A percentile compares a stretch with the other conserved stretches of the same genome.
Conservation (phyloP, 2,888 invertebrate genomes). For the Trachelus iudaicus region DNA sequence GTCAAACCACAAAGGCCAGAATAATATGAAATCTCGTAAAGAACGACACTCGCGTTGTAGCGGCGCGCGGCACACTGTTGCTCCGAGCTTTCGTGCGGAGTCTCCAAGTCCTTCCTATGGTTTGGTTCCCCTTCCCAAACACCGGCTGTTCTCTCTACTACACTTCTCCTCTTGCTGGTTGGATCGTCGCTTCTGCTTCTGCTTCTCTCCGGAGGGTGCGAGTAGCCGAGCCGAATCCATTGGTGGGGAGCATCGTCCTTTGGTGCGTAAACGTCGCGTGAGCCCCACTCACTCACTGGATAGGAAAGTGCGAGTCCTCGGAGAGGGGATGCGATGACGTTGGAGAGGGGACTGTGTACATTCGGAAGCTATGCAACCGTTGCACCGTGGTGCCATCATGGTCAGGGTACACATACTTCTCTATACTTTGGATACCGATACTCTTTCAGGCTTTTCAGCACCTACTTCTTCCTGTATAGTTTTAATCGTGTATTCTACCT, state of each 20-base stretch:
- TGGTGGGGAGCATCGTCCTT: conserved; percentile 19
- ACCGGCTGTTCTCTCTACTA: conserved; percentile 8
- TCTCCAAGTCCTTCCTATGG: conserved; percentile 32
- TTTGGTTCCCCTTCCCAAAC: conserved; percentile 28
- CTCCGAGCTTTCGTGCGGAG: conserved; percentile 47
- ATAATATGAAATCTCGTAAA: background rate
- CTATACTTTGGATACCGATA: background rate
- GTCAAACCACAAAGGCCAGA: background rate
- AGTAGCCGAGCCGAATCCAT: background rate
- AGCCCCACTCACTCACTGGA: conserved; percentile 21
- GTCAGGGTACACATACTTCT: background rate
- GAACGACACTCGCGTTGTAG: conserved; percentile 41
- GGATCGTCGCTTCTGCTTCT: conserved; percentile 7
- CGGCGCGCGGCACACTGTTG: conserved; percentile 63
- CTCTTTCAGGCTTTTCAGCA: background rate
- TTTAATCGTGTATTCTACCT: background rate
- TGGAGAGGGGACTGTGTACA: conserved; percentile 9
- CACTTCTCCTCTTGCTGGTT: conserved; percentile 2
- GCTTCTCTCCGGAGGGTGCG: conserved; percentile 19
- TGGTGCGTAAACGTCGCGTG: conserved; percentile 25
- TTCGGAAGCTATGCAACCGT: conserved; percentile 21
- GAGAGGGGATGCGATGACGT: background rate
- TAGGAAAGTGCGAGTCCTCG: conserved; percentile 2
- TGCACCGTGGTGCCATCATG: conserved; percentile 40
- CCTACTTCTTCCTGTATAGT: background rate